A percentile compares a stretch with the other conserved stretches of the same genome.
Conservation (phyloP, 2,888 invertebrate species). For the Cordilura impudica region DNA sequence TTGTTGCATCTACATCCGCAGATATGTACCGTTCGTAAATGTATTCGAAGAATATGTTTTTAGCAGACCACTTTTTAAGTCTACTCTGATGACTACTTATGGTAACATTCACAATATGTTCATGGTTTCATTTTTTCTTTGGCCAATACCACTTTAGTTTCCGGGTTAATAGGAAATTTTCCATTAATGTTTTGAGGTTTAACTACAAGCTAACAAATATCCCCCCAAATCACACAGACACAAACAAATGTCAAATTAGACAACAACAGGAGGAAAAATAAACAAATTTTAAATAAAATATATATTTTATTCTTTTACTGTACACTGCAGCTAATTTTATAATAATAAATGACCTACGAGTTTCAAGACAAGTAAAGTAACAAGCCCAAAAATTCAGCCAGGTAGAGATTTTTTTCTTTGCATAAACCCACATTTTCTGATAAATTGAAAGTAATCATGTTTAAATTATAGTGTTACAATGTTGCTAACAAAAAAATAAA, state of each 20-base stretch:
- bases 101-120: neutral
- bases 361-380: neutral
- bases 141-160: constrained; percentile 64
- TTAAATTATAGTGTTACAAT: constrained; percentile 49
- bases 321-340: neutral
- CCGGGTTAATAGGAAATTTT: constrained; percentile 67
- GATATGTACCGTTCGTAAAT: neutral
- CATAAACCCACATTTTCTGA: constrained; percentile 28
- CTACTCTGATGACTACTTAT: neutral
- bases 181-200: neutral
- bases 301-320: neutral
- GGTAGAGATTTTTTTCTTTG: too few relatives aligned
- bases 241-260: neutral
- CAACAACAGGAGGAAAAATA: constrained; percentile 1
- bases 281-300: constrained; percentile 8
- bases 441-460: constrained; percentile 57
- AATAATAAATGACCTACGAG: neutral
- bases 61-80: neutral
- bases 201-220: neutral
- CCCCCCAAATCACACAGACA: neutral
- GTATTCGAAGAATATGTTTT: neutral
- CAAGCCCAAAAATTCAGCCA: neutral
- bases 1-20: constrained; percentile 27
- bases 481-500: constrained; percentile 28
- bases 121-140: constrained; percentile 7